These are phyloP conservation scores for Octodonta nipae DNA, from an alignment of 2,888 invertebrate species.

Conservation along the genomic window DNA sequence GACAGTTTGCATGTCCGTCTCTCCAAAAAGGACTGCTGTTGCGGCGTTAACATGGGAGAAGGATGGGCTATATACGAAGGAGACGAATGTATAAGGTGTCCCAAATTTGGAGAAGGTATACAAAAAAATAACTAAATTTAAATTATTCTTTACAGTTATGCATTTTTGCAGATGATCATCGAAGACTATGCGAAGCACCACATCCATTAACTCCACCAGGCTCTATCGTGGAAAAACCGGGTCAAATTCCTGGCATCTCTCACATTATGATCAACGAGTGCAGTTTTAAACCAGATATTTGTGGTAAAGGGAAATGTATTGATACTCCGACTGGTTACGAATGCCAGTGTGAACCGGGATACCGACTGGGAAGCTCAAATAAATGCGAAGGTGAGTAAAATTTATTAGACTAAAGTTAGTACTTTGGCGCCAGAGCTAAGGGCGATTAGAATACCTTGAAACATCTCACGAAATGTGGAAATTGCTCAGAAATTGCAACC, in stretches of 20 bases:
- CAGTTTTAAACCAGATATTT: conserved; percentile 58
- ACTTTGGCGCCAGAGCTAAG: too few species aligned
- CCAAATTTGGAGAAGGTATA: conserved; percentile 43
- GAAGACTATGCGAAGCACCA: conserved; percentile 27
- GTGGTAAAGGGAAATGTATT: conserved; percentile 59
- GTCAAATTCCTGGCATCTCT: conserved; percentile 7
- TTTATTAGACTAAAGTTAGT: background rate
- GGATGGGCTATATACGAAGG: conserved; percentile 51
- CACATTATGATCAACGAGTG: conserved; percentile 55
- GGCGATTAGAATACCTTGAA: too few species aligned
- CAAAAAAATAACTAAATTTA: background rate
- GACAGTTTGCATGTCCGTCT: conserved; percentile 54
- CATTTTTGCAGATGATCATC: conserved; percentile 30
- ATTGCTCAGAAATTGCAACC: too few species aligned
- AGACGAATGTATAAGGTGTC: conserved; percentile 63
- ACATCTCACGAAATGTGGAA: too few species aligned
- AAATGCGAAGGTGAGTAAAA: conserved; percentile 40
- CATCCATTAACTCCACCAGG: conserved; percentile 8
- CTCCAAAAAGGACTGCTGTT: conserved; percentile 75
- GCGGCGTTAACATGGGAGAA: conserved; percentile 73
- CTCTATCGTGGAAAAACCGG: conserved; percentile 8
- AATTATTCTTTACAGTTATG: too few species aligned
- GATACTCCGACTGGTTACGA: conserved; percentile 64
- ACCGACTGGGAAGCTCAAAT: conserved; percentile 35
- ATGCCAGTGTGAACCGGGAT: conserved; percentile 67